Evolutionary conservation across 2,888 invertebrate species (phyloP), one percentile per base, ranked within the genome.

Genomic region (Odontocolon sp.): DNA sequence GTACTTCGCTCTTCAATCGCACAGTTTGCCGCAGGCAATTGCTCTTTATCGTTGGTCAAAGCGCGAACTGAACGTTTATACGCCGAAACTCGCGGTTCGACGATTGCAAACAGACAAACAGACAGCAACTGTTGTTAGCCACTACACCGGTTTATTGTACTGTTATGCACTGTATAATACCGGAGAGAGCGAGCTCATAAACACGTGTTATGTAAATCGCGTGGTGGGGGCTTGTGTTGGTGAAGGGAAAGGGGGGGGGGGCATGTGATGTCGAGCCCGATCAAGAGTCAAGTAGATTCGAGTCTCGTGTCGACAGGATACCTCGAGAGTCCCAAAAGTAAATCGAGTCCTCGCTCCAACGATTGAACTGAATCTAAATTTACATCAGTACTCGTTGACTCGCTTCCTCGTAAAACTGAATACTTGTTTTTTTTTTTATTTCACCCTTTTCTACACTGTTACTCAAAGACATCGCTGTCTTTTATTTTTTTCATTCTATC

Each of bases 181-280:
- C 14, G 61, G 23, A 33, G 18, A 21, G 50, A 50, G 33, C 36
- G 47, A 18, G 47, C n/a, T n/a, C n/a, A 59, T 18, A 50, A 40
- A 75, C 69, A 75, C 52, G 64, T 75, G 75, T 75, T 75, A 75
- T 75, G 75, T 70, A 75, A 75, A 75, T 75, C 69, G 64, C 33
- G 64, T 31, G 38, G 23, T 3, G 8, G 5, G 31, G 56, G 16
- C 6, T 11, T 9, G 16, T 26, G 38, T 42, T n/a, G 47, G 56
- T n/a, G n/a, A 14, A 11, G 21, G 9, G 23, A 11, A 4, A 38
- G 1, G 21, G 14, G 14, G 57, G 28, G 4, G 11, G 26, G 18
- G 42, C 74, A 57, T 63, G 63, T 40, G 45, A 57, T 23, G 52
- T 73, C 42, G 52, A 67, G 61, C 42, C 64, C 42, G 69, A 75